phyloP scores from a whole-genome alignment of 2,113 vertebrate genomes.

The Brachyistius frenatus region DNA sequence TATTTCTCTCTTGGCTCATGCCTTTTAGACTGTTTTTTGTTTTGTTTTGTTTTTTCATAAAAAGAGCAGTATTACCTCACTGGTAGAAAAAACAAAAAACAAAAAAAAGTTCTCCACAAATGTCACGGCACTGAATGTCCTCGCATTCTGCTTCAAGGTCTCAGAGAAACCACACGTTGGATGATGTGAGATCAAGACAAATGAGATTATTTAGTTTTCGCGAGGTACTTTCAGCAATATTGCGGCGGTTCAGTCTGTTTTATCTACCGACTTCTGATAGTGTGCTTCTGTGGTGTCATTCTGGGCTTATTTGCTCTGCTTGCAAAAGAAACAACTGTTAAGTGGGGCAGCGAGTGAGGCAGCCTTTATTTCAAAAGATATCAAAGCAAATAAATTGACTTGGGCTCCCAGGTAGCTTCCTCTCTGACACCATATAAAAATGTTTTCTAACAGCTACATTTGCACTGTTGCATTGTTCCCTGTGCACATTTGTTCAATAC shows the following conservation, averaged over 20 bases:
- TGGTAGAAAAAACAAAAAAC: not conserved
- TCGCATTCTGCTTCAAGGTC: not conserved
- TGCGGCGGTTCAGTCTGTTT: not conserved
- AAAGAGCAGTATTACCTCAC: constrained; percentile 20
- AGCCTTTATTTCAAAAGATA: constrained; percentile 24
- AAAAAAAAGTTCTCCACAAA: not conserved
- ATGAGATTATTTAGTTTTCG: not conserved
- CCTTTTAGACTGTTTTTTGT: not conserved
- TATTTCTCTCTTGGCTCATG: not conserved
- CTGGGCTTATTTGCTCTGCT: constrained; percentile 30
- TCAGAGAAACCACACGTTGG: not conserved
- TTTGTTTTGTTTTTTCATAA: constrained; percentile 1
- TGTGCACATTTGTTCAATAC: not conserved
- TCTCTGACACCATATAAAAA: not conserved
- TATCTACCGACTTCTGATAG: not conserved
- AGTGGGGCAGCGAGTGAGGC: constrained; percentile 28
- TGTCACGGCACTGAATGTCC: constrained; percentile 8
- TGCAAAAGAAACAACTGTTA: constrained; percentile 30
- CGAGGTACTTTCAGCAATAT: not conserved
- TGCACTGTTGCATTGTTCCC: not conserved
- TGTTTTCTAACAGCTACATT: not conserved
- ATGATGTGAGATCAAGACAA: constrained; percentile 5
- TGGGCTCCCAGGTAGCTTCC: constrained; percentile 17
- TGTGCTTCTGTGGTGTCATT: not conserved
- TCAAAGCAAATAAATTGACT: constrained; percentile 40